Percentiles rank a stretch among this genome's conserved stretches.
Conservation (phyloP, 2,888 invertebrate species). For the Lepidocyrtinus sp. region DNA sequence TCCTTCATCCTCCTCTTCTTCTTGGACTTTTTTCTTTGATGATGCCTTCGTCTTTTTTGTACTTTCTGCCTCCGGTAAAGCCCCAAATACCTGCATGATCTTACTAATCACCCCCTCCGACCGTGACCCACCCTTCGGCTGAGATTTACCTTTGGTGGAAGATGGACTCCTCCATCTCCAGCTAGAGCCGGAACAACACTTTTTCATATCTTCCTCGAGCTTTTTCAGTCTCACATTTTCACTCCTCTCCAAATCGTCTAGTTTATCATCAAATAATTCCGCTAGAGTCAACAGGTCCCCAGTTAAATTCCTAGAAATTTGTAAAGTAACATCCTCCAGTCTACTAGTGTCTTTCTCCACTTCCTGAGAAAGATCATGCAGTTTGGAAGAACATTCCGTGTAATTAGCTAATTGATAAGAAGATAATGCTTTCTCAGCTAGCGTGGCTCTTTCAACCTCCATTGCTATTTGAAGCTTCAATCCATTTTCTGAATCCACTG, state of each 20-base stretch:
- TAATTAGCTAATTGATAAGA: conserved; percentile 19
- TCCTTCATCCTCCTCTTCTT: too few relatives aligned
- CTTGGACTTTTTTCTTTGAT: too few relatives aligned
- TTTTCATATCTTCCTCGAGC: conserved; percentile 54
- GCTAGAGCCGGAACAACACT: conserved; percentile 49
- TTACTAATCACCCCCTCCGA: conserved; percentile 34
- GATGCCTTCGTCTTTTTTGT: conserved; percentile 19
- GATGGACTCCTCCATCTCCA: conserved; percentile 47
- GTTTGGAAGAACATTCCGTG: conserved; percentile 19
- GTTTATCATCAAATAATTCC: conserved; percentile 50
- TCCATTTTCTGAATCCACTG: conserved; percentile 36
- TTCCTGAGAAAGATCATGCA: conserved; percentile 26
- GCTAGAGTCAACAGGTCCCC: conserved; percentile 43
- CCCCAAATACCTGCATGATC: conserved; percentile 45
- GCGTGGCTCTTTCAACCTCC: conserved; percentile 33
- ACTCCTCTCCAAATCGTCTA: conserved; percentile 42
- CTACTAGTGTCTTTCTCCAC: conserved; percentile 36
- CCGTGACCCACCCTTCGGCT: neutral
- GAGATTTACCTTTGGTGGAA: neutral
- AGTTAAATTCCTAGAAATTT: conserved; percentile 34
- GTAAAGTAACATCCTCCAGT: conserved; percentile 31
- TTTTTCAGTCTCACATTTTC: conserved; percentile 42
- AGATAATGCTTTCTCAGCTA: conserved; percentile 15
- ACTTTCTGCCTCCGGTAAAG: neutral
- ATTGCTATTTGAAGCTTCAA: conserved; percentile 22